phyloP scores from a whole-genome alignment of 2,888 invertebrate species.

The Pinctada fucata region DNA sequence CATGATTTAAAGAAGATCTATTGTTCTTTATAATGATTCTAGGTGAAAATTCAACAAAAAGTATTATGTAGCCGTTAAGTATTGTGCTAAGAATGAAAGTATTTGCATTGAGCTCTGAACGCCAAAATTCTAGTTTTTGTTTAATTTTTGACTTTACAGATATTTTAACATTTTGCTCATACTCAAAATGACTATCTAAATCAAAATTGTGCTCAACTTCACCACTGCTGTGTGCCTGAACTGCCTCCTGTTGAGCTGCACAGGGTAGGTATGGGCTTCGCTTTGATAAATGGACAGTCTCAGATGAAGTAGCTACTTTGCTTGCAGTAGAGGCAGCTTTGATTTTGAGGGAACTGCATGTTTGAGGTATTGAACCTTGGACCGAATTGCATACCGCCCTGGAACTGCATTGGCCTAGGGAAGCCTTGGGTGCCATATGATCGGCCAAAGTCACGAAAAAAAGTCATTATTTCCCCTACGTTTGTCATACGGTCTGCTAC shows the following conservation, averaged over 20 bases:
- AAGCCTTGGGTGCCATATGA: too few species aligned
- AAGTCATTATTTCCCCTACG: too few species aligned
- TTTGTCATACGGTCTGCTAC: background rate
- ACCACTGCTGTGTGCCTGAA: background rate
- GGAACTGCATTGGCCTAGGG: too few species aligned
- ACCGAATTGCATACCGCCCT: too few species aligned
- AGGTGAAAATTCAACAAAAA: background rate
- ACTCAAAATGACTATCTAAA: background rate
- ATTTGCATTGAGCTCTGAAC: background rate
- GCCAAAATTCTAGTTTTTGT: background rate
- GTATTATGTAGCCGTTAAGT: background rate
- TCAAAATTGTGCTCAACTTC: constrained; percentile 8
- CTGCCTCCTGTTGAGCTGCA: background rate
- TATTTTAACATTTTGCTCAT: background rate
- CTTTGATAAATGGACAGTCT: background rate
- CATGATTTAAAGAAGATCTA: constrained; percentile 1
- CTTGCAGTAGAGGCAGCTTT: background rate
- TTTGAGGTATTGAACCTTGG: too few species aligned
- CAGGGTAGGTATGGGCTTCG: background rate
- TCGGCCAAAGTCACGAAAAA: constrained; percentile 12
- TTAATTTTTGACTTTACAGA: constrained; percentile 4
- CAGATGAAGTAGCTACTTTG: background rate
- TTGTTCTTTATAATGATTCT: background rate
- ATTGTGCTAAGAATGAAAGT: background rate
- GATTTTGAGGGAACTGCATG: too few species aligned